Conservation (phyloP, 2,113 vertebrate species). For the Acinonyx jubatus region DNA sequence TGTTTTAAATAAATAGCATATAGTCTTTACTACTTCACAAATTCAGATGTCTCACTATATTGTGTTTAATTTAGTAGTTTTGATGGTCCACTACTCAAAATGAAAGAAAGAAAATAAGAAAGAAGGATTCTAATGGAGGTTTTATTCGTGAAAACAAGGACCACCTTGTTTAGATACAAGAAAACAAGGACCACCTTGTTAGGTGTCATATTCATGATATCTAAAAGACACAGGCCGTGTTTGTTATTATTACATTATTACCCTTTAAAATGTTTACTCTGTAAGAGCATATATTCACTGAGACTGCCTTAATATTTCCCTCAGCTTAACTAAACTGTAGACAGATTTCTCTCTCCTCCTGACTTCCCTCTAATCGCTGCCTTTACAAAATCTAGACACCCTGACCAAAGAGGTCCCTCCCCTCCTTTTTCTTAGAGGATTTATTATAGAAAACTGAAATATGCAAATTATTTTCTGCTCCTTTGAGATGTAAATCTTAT, state of each 20-base stretch:
- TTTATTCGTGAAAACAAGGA: background rate
- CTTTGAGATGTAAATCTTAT: background rate
- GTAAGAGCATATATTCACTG: background rate
- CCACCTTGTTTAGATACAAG: background rate
- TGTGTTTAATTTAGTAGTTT: background rate
- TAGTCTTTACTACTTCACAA: background rate
- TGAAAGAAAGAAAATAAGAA: no score
- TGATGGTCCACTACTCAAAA: background rate
- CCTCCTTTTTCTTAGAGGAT: background rate
- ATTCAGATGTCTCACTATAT: background rate
- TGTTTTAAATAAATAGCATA: background rate
- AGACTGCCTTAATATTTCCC: background rate
- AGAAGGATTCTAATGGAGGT: background rate
- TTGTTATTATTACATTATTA: background rate
- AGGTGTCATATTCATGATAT: background rate
- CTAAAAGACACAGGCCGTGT: background rate
- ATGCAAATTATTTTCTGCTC: background rate
- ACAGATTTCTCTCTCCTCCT: background rate
- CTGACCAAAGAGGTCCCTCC: background rate
- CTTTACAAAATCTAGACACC: background rate
- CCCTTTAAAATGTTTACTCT: background rate
- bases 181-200: background rate
- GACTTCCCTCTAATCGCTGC: background rate
- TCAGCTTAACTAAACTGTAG: background rate
- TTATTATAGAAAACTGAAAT: background rate